These are phyloP conservation scores for Catotricha subobsoleta DNA, from an alignment of 2,888 invertebrate species.

Conservation along the genomic window DNA sequence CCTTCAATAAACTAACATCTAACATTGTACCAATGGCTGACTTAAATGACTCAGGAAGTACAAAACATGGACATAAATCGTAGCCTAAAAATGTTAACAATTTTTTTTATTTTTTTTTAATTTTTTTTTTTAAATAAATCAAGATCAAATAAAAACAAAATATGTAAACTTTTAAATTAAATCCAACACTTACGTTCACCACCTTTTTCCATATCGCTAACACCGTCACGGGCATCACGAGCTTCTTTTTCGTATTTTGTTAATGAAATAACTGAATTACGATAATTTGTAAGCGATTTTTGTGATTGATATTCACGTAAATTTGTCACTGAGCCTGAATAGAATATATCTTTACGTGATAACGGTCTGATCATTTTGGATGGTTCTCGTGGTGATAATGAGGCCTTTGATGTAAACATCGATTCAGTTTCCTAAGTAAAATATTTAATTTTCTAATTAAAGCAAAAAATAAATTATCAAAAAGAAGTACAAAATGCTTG, in stretches of 20 bases:
- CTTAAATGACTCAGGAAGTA: slow-evolving; percentile 63
- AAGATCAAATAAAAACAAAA: slow-evolving; percentile 6
- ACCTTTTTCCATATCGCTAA: slow-evolving; percentile 28
- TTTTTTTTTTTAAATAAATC: background rate
- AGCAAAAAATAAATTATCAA: background rate
- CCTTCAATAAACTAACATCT: slow-evolving; percentile 70
- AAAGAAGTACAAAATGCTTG: too few species aligned
- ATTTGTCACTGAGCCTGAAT: slow-evolving; percentile 86
- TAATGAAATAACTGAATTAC: slow-evolving; percentile 79
- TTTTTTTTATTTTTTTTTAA: background rate
- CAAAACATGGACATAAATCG: slow-evolving; percentile 62
- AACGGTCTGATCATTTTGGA: slow-evolving; percentile 69
- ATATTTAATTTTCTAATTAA: slow-evolving; percentile 1
- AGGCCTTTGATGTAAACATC: slow-evolving; percentile 51
- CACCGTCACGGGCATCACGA: slow-evolving; percentile 36
- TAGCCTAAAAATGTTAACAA: slow-evolving; percentile 37
- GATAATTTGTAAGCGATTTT: slow-evolving; percentile 73
- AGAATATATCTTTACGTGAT: slow-evolving; percentile 93
- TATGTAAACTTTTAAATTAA: slow-evolving; percentile 1
- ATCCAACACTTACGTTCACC: slow-evolving; percentile 39
- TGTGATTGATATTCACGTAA: slow-evolving; percentile 87
- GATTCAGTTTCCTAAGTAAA: slow-evolving; percentile 42
- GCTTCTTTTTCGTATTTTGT: slow-evolving; percentile 48
- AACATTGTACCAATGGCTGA: slow-evolving; percentile 75
- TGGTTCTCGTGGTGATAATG: slow-evolving; percentile 31